These are phyloP conservation scores for Mus minutoides DNA, from an alignment of 2,797 vertebrate genomes.

Conservation along the genomic window DNA sequence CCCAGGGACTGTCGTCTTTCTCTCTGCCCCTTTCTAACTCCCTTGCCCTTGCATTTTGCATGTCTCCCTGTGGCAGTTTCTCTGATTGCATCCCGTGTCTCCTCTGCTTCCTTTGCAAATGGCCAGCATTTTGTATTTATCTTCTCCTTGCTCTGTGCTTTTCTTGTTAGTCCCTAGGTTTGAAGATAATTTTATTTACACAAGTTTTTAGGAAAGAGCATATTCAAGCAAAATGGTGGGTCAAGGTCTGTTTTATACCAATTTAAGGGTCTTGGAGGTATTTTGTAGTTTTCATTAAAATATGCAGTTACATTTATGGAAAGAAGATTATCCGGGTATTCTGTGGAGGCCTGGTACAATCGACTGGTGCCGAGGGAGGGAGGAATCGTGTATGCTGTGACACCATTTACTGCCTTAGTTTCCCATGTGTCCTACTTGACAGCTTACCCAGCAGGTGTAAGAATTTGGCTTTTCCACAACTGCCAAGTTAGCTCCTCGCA, in stretches of 20 bases:
- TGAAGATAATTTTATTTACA: conserved; percentile 22
- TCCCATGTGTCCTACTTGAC: not conserved
- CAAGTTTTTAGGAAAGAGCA: not conserved
- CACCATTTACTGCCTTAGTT: not conserved
- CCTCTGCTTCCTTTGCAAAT: not conserved
- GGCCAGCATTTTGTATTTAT: not conserved
- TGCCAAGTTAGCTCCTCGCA: not conserved
- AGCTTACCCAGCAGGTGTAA: not conserved
- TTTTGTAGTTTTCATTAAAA: not conserved
- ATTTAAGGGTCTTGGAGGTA: not conserved
- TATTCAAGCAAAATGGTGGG: not conserved
- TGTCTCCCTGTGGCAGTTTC: not conserved
- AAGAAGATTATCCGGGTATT: conserved; percentile 28
- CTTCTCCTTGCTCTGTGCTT: conserved; percentile 9
- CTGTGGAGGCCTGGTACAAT: not conserved
- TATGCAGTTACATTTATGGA: not conserved
- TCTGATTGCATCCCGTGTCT: not conserved
- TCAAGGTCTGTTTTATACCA: not conserved
- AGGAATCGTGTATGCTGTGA: not conserved
- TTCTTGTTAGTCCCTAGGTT: not conserved
- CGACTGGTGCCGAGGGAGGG: not conserved
- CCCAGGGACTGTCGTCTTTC: not conserved
- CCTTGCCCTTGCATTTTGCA: not conserved
- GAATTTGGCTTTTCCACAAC: not conserved
- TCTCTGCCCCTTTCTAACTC: not conserved